Evolutionary conservation across 2,113 vertebrate species (phyloP).

Genomic region (Pachyramphus minor): DNA sequence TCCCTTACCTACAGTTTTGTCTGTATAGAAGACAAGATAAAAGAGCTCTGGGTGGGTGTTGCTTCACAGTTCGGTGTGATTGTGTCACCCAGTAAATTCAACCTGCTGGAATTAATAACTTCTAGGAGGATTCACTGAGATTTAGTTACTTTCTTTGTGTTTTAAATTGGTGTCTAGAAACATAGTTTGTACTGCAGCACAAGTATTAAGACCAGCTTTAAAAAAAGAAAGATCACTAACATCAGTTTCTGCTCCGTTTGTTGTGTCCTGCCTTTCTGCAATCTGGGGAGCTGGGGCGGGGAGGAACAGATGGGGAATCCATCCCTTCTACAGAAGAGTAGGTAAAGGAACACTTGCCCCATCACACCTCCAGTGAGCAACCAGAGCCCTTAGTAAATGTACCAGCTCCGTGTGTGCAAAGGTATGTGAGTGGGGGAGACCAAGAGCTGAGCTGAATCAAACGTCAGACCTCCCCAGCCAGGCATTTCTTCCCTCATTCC

Average conservation of each 20-base stretch:
- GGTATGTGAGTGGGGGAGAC: background rate
- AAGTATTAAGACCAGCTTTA: background rate
- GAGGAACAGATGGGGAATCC: background rate
- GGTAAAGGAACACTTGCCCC: background rate
- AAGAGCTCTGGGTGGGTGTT: background rate
- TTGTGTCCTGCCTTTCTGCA: background rate
- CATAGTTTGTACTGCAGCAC: background rate
- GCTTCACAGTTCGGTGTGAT: background rate
- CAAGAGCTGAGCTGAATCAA: background rate
- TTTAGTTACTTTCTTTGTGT: background rate
- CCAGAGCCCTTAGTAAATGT: background rate
- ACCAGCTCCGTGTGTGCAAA: background rate
- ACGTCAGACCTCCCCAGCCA: background rate
- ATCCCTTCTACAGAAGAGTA: background rate
- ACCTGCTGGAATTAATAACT: background rate
- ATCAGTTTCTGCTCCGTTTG: background rate
- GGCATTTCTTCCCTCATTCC: background rate
- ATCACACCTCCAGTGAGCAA: background rate
- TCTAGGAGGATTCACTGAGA: background rate
- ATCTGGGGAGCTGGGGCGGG: background rate
- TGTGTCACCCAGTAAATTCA: background rate
- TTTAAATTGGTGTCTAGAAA: background rate
- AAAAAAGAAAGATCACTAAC: background rate
- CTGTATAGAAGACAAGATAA: background rate
- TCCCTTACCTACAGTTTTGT: background rate